phyloP scores from a whole-genome alignment of 2,888 invertebrate genomes.

The Anticlea derivata region DNA sequence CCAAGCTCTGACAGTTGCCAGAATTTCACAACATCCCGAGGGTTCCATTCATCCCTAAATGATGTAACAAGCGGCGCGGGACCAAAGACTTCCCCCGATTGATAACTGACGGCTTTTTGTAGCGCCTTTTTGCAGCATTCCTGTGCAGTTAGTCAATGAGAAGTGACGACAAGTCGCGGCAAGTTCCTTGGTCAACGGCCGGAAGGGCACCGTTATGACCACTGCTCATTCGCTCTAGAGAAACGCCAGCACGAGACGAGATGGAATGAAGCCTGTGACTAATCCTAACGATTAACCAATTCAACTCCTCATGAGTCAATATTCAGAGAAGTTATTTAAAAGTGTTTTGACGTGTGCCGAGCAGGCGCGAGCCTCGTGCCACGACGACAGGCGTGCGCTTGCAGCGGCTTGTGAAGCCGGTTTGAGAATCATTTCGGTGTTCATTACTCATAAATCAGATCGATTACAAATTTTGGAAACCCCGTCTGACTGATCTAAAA shows the following conservation, averaged over 20 bases:
- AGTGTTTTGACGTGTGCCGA: not conserved
- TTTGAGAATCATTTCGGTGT: slow-evolving; percentile 4
- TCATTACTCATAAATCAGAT: slow-evolving; percentile 12
- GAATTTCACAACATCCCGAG: slow-evolving; percentile 26
- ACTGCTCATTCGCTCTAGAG: not conserved
- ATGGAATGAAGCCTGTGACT: too few species aligned
- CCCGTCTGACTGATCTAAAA: slow-evolving; percentile 1
- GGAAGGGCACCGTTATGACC: slow-evolving; percentile 19
- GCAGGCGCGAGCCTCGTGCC: slow-evolving; percentile 4
- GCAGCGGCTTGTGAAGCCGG: slow-evolving; percentile 6
- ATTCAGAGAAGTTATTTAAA: slow-evolving; percentile 10
- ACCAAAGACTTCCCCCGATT: slow-evolving; percentile 20
- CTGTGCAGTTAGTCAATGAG: slow-evolving; percentile 41
- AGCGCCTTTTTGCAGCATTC: slow-evolving; percentile 35
- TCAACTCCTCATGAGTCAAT: slow-evolving; percentile 12
- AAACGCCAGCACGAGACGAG: slow-evolving; percentile 4
- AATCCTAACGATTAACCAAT: slow-evolving; percentile 16
- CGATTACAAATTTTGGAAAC: slow-evolving; percentile 14
- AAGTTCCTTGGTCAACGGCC: slow-evolving; percentile 26
- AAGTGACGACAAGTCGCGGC: slow-evolving; percentile 28
- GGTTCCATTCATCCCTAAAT: slow-evolving; percentile 30
- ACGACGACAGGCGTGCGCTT: not conserved
- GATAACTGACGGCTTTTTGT: slow-evolving; percentile 24
- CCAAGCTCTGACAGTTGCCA: slow-evolving; percentile 20
- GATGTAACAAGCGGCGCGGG: slow-evolving; percentile 10